Evolutionary conservation across 2,888 invertebrate genomes (phyloP).

Genomic region (Limenitis camilla): DNA sequence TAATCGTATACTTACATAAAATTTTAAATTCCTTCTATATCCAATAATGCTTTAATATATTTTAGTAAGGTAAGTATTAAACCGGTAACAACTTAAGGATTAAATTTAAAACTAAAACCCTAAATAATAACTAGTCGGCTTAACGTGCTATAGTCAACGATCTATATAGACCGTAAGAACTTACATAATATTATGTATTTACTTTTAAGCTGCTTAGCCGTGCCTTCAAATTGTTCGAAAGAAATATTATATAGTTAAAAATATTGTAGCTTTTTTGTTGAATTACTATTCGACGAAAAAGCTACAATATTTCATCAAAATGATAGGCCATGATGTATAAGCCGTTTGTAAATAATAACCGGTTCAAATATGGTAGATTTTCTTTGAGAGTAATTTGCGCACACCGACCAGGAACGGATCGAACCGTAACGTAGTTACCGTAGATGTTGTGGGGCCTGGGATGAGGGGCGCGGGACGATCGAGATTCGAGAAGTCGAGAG

Average conservation of each 20-base stretch:
- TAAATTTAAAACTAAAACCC: conserved; percentile 3
- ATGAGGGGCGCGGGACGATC: conserved; percentile 37
- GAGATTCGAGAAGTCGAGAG: conserved; percentile 44
- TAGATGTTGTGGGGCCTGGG: conserved; percentile 32
- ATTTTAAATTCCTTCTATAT: too few relatives aligned
- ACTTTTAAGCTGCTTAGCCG: conserved; percentile 26
- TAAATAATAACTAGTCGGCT: not conserved
- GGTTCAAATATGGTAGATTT: conserved; percentile 54
- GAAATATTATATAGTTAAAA: conserved; percentile 24
- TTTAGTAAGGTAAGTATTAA: too few relatives aligned
- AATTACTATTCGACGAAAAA: conserved; percentile 37
- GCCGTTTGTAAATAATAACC: conserved; percentile 65
- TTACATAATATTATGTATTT: not conserved
- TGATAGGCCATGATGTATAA: conserved; percentile 53
- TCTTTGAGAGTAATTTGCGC: conserved; percentile 58
- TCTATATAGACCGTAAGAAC: too few relatives aligned
- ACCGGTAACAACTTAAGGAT: conserved; percentile 2
- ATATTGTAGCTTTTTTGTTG: too few relatives aligned
- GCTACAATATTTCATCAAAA: conserved; percentile 43
- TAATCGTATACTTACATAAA: too few relatives aligned
- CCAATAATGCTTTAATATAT: too few relatives aligned
- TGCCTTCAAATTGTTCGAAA: conserved; percentile 37
- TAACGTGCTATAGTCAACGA: not conserved
- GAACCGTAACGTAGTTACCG: conserved; percentile 39
- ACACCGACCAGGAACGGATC: conserved; percentile 41